Percentiles rank a stretch among this genome's conserved stretches.
Evolutionary conservation across 2,888 invertebrate genomes (phyloP).

Genomic region (Diarsia mendica): DNA sequence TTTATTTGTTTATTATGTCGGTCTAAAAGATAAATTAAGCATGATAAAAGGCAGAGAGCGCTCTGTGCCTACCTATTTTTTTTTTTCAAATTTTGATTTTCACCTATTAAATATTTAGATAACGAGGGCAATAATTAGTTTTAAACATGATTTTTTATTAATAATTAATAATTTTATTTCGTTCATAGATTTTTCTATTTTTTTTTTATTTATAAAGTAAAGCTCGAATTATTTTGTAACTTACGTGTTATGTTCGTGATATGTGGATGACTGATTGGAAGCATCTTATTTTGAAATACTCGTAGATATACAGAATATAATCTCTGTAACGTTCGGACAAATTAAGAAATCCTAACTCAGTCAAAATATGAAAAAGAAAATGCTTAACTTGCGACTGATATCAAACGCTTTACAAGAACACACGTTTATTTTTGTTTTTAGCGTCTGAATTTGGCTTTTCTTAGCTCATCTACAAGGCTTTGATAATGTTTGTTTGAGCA

Average conservation of each 20-base stretch:
- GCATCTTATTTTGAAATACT: constrained; percentile 38
- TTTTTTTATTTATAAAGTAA: constrained; percentile 37
- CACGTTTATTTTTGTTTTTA: not conserved
- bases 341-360: not conserved
- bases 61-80: not conserved
- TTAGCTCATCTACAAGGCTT: not conserved
- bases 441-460: not conserved
- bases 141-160: constrained; percentile 2
- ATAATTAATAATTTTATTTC: constrained; percentile 22
- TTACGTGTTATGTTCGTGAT: constrained; percentile 62
- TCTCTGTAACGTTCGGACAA: not conserved
- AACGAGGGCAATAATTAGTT: constrained; percentile 37
- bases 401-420: not conserved
- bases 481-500: constrained; percentile 5
- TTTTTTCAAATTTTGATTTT: constrained; percentile 28
- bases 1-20: not conserved
- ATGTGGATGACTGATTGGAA: constrained; percentile 60
- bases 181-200: constrained; percentile 35
- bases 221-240: constrained; percentile 55
- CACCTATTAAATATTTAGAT: constrained; percentile 55
- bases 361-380: not conserved
- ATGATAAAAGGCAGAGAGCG: constrained; percentile 30
- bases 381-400: not conserved
- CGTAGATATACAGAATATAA: constrained; percentile 3
- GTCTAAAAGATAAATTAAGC: constrained; percentile 13